Evolutionary conservation across 2,888 invertebrate genomes (phyloP).

Genomic region (Chloroclysta siterata): DNA sequence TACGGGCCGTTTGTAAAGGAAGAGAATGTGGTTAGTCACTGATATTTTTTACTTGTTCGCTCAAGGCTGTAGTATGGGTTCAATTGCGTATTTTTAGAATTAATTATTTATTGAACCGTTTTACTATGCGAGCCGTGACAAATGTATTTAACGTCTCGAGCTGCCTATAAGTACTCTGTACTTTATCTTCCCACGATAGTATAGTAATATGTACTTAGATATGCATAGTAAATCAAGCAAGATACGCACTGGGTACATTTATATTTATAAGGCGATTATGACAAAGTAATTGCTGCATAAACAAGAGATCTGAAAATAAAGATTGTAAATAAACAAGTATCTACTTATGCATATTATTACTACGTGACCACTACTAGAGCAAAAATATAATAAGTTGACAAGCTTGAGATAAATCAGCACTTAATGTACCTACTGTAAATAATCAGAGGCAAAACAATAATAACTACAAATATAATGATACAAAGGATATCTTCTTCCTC

Average conservation of each 20-base stretch:
- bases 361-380: neutral
- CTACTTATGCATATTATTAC: neutral
- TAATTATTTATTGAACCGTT: constrained; percentile 14
- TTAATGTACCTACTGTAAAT: too few relatives aligned
- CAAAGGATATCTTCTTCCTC: neutral
- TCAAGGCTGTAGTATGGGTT: constrained; percentile 58
- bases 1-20: constrained; percentile 45
- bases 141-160: neutral
- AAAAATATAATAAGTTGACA: neutral
- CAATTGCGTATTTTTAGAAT: constrained; percentile 33
- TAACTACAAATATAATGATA: too few relatives aligned
- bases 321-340: neutral
- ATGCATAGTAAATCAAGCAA: constrained; percentile 11
- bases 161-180: too few relatives aligned
- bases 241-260: neutral
- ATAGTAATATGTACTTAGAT: too few relatives aligned
- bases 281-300: constrained; percentile 13
- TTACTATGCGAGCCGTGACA: neutral
- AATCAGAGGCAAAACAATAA: too few relatives aligned
- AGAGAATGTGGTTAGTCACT: constrained; percentile 64
- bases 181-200: too few relatives aligned
- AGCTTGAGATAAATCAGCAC: neutral
- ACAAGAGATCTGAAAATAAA: constrained; percentile 15
- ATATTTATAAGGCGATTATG: neutral
- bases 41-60: constrained; percentile 59